A percentile compares a stretch with the other conserved stretches of the same genome.
phyloP scores from a whole-genome alignment of 1,140 invertebrate species.

The Hylaeus volcanicus region DNA sequence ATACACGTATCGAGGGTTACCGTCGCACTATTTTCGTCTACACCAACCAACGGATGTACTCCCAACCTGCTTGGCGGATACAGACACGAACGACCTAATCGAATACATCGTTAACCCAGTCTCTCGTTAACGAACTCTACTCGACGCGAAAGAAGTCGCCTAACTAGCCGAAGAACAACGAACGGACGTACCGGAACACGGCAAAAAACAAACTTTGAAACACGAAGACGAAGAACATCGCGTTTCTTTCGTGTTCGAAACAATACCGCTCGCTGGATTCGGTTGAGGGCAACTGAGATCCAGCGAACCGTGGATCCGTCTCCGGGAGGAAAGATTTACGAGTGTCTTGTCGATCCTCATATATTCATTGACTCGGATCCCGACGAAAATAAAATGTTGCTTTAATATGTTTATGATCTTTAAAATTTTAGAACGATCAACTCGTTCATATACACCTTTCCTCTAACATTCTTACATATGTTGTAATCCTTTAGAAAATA shows the following conservation, averaged over 20 bases:
- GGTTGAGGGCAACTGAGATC: slow-evolving; percentile 18
- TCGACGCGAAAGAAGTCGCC: slow-evolving; percentile 20
- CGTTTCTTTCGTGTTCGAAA: slow-evolving; percentile 27
- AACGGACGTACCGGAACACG: not conserved
- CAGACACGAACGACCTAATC: not conserved
- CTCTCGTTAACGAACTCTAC: slow-evolving; percentile 26
- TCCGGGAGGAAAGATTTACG: slow-evolving; percentile 11
- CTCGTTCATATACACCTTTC: too few relatives aligned
- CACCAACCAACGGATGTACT: not conserved
- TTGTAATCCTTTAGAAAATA: too few relatives aligned
- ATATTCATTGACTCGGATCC: too few relatives aligned
- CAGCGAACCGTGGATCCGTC: not conserved
- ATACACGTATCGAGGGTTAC: not conserved
- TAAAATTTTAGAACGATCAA: too few relatives aligned
- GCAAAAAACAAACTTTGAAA: slow-evolving; percentile 34
- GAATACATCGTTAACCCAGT: slow-evolving; percentile 41
- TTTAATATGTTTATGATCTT: too few relatives aligned
- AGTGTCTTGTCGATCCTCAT: not conserved
- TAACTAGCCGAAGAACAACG: slow-evolving; percentile 29
- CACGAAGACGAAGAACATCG: slow-evolving; percentile 23
- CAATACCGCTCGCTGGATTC: slow-evolving; percentile 19
- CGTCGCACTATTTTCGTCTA: slow-evolving; percentile 26
- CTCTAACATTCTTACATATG: too few relatives aligned
- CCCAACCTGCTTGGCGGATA: slow-evolving; percentile 8
- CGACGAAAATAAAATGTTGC: too few relatives aligned